Percentiles rank a stretch among this genome's conserved stretches.
Evolutionary conservation across 2,888 invertebrate genomes (phyloP).

Genomic region (Coleophora flavipennella): DNA sequence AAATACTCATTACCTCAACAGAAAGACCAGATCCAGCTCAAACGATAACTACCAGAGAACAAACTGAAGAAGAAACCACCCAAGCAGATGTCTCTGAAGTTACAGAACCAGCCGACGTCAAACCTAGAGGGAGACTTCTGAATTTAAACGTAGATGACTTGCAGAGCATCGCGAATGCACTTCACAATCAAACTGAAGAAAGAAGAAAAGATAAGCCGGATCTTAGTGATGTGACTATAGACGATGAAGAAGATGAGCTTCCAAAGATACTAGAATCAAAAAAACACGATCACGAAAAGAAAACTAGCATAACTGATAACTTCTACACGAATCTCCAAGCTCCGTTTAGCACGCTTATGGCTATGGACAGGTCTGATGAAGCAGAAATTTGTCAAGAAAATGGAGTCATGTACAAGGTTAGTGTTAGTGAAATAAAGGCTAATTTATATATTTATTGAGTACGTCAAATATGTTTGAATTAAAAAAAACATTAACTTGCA

Average conservation of each 20-base stretch:
- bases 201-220: constrained; percentile 63
- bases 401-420: constrained; percentile 64
- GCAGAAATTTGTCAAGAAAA: constrained; percentile 56
- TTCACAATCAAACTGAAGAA: constrained; percentile 49
- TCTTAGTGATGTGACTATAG: constrained; percentile 85
- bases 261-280: constrained; percentile 15
- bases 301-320: constrained; percentile 40
- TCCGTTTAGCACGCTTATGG: constrained; percentile 46
- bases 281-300: constrained; percentile 29
- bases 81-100: constrained; percentile 18
- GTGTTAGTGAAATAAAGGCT: constrained; percentile 8
- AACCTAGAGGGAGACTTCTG: constrained; percentile 47
- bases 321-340: constrained; percentile 55
- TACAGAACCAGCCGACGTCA: constrained; percentile 15
- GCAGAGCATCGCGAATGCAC: constrained; percentile 52
- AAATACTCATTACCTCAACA: constrained; percentile 3
- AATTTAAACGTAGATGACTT: constrained; percentile 57
- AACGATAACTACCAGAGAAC: constrained; percentile 15
- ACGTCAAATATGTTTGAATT: too few species aligned
- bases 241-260: constrained; percentile 70
- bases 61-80: constrained; percentile 15
- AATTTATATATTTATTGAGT: too few species aligned
- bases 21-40: constrained; percentile 7
- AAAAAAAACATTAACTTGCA: too few species aligned
- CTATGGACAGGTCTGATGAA: constrained; percentile 41